phyloP scores from a whole-genome alignment of 1,140 invertebrate species.

The Anastatus disparis region DNA sequence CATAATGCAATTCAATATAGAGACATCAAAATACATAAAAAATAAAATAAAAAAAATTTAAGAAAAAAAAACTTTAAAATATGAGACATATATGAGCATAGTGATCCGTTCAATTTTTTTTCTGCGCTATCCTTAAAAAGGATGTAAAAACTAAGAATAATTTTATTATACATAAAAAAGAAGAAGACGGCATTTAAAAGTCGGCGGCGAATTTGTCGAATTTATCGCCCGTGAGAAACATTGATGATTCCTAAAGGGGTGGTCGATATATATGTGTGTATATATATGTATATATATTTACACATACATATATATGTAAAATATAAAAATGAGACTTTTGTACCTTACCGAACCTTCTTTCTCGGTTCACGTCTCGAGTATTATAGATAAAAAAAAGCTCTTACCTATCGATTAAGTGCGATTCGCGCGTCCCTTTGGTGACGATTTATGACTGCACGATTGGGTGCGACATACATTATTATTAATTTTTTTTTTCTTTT shows the following conservation, averaged over 20 bases:
- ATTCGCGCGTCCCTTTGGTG: background rate
- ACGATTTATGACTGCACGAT: slow-evolving; percentile 7
- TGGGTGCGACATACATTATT: slow-evolving; percentile 10
- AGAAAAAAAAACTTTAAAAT: slow-evolving; percentile 12
- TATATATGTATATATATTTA: too few relatives aligned
- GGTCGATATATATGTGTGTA: too few relatives aligned
- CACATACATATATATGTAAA: too few relatives aligned
- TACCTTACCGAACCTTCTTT: slow-evolving; percentile 40
- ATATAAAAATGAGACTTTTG: slow-evolving; percentile 53
- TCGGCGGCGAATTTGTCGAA: slow-evolving; percentile 40
- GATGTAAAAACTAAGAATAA: slow-evolving; percentile 56
- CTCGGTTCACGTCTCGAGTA: slow-evolving; percentile 32
- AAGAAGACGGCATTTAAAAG: slow-evolving; percentile 52
- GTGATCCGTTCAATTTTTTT: slow-evolving; percentile 47
- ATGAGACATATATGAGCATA: slow-evolving; percentile 41
- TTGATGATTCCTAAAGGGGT: slow-evolving; percentile 32
- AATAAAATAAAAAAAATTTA: slow-evolving; percentile 26
- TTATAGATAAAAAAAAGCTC: slow-evolving; percentile 30
- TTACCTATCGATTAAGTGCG: slow-evolving; percentile 28
- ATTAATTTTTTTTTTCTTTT: too few relatives aligned
- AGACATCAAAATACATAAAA: slow-evolving; percentile 2
- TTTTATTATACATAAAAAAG: slow-evolving; percentile 38
- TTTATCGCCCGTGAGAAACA: slow-evolving; percentile 11
- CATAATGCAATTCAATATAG: slow-evolving; percentile 41
- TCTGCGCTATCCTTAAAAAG: slow-evolving; percentile 56